Base-by-base conservation (phyloP, 2,888 invertebrate species). In the Heterodera filipjevi region DNA sequence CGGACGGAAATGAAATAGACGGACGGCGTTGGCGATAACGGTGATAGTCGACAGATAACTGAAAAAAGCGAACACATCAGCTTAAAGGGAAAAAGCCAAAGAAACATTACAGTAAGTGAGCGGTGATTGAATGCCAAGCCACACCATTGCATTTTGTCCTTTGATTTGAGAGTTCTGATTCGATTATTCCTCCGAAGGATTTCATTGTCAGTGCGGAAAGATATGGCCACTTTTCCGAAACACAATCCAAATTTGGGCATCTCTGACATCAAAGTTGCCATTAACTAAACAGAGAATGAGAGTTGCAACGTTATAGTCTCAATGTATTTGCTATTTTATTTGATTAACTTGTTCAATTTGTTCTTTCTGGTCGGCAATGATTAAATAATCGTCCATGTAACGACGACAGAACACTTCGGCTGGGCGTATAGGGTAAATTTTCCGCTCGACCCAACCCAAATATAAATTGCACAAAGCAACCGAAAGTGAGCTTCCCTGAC, bases 321-420 rank as follows among this genome's bases (percentile, higher is more conserved):
- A n/a, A n/a, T n/a, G n/a, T n/a, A n/a, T n/a, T n/a, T n/a, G n/a
- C n/a, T n/a, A n/a, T n/a, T n/a, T n/a, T n/a, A n/a, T n/a, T n/a
- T n/a, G n/a, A n/a, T 30, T 19, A 22, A 78, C 77, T n/a, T 78
- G 39, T 32, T 27, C 32, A 27, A 78, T 39, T 49, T 53, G 64
- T 39, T 77, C 53, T n/a, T 77, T 75, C 30, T 39, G 32, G 6
- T 33, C 35, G 33, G 78, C 35, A 14, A 66, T 53, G 46, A 78
- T 66, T 30, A 78, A 30, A 33, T 78, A 78, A 44, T 78, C 78
- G 68, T 78, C 78, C 22, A 78, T 66, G 77, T 78, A 78, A 30
- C 78, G 78, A 27, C 35, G 33, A n/a, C 78, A 78, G 10, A 76
- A 70, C 44, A 78, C 35, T n/a, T 53, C 49, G n/a, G 66, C 5